A percentile compares a stretch with the other conserved stretches of the same genome.
Conservation (phyloP, 64 coral and sea anemone genomes). For the Trachythela sp. region DNA sequence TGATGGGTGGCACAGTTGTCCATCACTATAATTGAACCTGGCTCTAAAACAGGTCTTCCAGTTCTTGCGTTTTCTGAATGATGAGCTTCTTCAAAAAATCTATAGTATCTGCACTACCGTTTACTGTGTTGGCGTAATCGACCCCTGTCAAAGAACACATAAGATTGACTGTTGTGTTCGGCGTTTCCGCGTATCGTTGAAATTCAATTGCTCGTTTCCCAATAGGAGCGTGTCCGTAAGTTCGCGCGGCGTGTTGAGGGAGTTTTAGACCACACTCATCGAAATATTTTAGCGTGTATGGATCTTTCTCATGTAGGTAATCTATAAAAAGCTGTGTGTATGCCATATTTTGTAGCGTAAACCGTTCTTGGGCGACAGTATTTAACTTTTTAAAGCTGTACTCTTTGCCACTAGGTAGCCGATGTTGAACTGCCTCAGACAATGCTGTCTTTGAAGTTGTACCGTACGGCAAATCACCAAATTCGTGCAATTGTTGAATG, state of each 20-base stretch:
- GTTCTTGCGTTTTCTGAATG: background rate
- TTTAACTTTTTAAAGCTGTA: conserved; percentile 11
- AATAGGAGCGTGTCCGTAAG: background rate
- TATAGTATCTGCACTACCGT: background rate
- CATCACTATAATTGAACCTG: background rate
- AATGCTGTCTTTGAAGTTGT: background rate
- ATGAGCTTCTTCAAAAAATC: conserved; percentile 2
- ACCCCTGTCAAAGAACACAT: background rate
- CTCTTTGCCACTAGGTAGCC: background rate
- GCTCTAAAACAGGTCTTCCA: background rate
- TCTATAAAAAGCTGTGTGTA: too few relatives aligned
- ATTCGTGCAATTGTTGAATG: background rate
- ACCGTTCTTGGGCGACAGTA: background rate
- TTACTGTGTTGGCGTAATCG: conserved; percentile 7
- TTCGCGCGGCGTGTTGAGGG: background rate
- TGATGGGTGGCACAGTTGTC: background rate
- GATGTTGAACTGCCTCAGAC: background rate
- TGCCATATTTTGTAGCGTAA: background rate
- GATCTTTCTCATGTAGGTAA: background rate
- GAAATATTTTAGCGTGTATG: background rate
- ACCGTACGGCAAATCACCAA: background rate
- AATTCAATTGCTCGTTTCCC: background rate
- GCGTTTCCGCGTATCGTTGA: background rate
- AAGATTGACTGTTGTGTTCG: conserved; percentile 5
- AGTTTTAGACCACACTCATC: conserved; percentile 7